Percentiles rank a stretch among this genome's conserved stretches.
Conservation (phyloP, 2,888 invertebrate genomes). For the Protodeltote pygarga region DNA sequence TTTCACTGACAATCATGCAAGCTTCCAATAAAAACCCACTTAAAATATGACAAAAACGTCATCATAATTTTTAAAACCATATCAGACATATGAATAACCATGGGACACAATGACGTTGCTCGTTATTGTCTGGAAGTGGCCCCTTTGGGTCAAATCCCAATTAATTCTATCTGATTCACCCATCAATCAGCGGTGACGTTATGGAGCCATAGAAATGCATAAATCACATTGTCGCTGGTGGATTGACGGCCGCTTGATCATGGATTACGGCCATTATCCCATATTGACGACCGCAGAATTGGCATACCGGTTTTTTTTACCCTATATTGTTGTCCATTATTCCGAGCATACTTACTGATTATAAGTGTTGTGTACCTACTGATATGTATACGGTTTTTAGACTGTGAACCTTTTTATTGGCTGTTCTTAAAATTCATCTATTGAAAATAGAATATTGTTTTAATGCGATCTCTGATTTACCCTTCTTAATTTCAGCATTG, state of each 20-base stretch:
- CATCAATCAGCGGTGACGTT: conserved; percentile 34
- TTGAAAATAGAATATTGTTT: too few species aligned
- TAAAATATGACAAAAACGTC: too few species aligned
- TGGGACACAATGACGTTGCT: not conserved
- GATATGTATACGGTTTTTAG: too few species aligned
- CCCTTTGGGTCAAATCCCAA: not conserved
- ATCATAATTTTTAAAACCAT: too few species aligned
- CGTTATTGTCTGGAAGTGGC: not conserved
- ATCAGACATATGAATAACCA: too few species aligned
- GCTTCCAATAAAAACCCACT: too few species aligned
- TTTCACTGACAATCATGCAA: too few species aligned
- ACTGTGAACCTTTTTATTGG: too few species aligned
- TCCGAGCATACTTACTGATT: not conserved
- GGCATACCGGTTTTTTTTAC: conserved; percentile 26
- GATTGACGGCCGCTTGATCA: conserved; percentile 40
- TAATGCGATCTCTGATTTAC: too few species aligned
- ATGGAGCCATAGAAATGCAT: conserved; percentile 35
- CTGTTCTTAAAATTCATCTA: too few species aligned
- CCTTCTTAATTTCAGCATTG: too few species aligned
- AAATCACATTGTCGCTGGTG: conserved; percentile 39
- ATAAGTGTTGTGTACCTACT: not conserved
- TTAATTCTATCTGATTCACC: conserved; percentile 22
- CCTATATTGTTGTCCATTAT: not conserved
- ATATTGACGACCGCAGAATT: conserved; percentile 14
- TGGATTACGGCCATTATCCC: conserved; percentile 33